Base-by-base conservation (phyloP, 2,113 vertebrate species). In the Toxotes jaculatrix region DNA sequence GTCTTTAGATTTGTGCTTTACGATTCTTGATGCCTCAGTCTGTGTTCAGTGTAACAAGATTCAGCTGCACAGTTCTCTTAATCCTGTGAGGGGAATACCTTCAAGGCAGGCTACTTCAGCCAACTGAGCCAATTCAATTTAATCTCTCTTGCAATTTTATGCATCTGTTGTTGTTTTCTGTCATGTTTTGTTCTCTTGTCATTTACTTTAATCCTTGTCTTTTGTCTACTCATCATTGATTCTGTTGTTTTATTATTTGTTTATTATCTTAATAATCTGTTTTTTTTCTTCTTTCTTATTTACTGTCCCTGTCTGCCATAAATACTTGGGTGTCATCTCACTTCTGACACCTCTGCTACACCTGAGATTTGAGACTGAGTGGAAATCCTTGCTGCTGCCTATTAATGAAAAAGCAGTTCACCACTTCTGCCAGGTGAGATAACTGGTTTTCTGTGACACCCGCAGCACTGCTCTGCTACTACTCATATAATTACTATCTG, bases 151-250 rank as follows among this genome's bases (percentile, higher is more conserved):
- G 16, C 7, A 82, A 16, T 40, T 68, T 51, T 21, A 59, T 42
- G 45, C 38, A 71, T 75, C 34, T 68, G 64, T 57, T 63, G n/a
- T 69, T 51, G 13, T 66, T 36, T 47, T 60, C 4, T 59, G 17
- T 16, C 0, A n/a, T 1, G 40, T 49, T 49, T 53, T 49, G 1
- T 56, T n/a, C 36, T 38, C 31, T 68, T 21, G 31, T 56, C 21
- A 21, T 68, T 62, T 43, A 8, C 10, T 40, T n/a, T 56, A n/a
- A 62, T 74, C 19, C 23, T 62, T 27, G 6, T 31, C 6, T 64
- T 38, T 66, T 57, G 10, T 21, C 38, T 55, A 7, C 4, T 60
- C 36, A 38, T 42, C 7, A 56, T 27, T 14, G 5, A 53, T 2
- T 36, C 38, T 72, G 21, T 42, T 32, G 1, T 59, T 57, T 64